phyloP scores from a whole-genome alignment of 2,797 vertebrate genomes.

The Platalea minor region DNA sequence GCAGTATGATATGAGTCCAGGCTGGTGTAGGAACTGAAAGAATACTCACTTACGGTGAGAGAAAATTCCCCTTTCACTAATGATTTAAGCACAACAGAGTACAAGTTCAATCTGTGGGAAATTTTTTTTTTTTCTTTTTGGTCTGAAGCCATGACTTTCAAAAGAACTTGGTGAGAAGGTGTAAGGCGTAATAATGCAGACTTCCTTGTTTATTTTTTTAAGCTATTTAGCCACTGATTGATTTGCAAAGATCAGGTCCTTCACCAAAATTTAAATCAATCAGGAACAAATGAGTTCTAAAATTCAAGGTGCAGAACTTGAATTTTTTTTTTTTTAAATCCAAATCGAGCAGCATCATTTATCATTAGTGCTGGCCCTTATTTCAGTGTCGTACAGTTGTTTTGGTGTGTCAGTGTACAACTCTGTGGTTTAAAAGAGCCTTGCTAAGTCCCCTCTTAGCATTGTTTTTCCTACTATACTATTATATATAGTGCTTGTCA shows the following conservation, averaged over 20 bases:
- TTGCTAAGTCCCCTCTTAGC: neutral
- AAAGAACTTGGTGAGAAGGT: conserved; percentile 11
- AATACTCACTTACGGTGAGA: neutral
- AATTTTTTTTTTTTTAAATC: no score
- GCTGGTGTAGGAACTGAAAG: neutral
- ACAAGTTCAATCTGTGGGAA: neutral
- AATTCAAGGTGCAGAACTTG: neutral
- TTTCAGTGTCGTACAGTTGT: neutral
- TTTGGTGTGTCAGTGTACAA: neutral
- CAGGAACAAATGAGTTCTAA: neutral
- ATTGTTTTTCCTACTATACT: neutral
- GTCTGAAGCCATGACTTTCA: conserved; percentile 14
- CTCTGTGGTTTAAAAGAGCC: neutral
- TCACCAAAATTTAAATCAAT: neutral
- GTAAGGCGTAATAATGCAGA: neutral
- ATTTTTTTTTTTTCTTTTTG: neutral
- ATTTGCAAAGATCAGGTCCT: neutral
- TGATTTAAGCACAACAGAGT: neutral
- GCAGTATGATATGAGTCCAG: neutral
- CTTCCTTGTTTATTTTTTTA: neutral
- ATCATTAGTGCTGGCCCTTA: neutral
- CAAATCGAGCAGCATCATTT: neutral
- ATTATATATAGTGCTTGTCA: neutral
- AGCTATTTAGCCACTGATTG: neutral
- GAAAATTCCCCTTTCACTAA: neutral